Percentiles rank a stretch among this genome's conserved stretches.
phyloP scores from a whole-genome alignment of 1,140 invertebrate species.

The Cephus cinctus region DNA sequence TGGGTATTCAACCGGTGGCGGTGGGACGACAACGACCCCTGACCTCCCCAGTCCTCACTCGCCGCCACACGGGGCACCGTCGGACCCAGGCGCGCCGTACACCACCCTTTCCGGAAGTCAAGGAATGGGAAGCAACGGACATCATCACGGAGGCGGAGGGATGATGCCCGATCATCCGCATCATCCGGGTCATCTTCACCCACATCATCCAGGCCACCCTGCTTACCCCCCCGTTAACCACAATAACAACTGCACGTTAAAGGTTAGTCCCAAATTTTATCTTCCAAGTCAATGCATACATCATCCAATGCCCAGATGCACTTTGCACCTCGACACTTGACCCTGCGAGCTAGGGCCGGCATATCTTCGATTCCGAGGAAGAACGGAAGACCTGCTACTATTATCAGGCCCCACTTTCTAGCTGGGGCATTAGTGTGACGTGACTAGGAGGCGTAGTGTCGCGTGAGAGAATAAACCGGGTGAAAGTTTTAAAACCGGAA shows the following conservation, averaged over 20 bases:
- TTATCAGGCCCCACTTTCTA: too few species aligned
- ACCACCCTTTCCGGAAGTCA: slow-evolving; percentile 40
- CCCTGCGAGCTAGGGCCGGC: too few species aligned
- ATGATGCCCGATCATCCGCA: slow-evolving; percentile 49
- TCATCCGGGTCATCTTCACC: slow-evolving; percentile 48
- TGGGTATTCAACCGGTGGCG: slow-evolving; percentile 41
- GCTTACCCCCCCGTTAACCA: slow-evolving; percentile 52
- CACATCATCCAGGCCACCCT: slow-evolving; percentile 47
- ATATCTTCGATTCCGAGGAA: too few species aligned
- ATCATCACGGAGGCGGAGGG: slow-evolving; percentile 42
- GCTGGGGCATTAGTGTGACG: too few species aligned
- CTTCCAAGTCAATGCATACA: too few species aligned
- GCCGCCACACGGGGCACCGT: slow-evolving; percentile 34
- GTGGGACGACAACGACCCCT: slow-evolving; percentile 48
- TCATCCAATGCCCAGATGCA: too few species aligned
- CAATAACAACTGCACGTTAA: slow-evolving; percentile 55
- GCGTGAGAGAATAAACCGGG: too few species aligned
- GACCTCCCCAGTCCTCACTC: slow-evolving; percentile 49
- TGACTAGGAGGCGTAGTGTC: too few species aligned
- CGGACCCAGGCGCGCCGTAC: slow-evolving; percentile 38
- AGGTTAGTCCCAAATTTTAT: slow-evolving; percentile 35
- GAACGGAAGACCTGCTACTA: too few species aligned
- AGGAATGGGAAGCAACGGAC: slow-evolving; percentile 48
- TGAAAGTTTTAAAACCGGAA: too few species aligned
- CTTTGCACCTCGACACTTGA: too few species aligned